Percentiles rank a stretch among this genome's conserved stretches.
phyloP scores from a whole-genome alignment of 2,888 invertebrate species.

The Dynastes tityus region DNA sequence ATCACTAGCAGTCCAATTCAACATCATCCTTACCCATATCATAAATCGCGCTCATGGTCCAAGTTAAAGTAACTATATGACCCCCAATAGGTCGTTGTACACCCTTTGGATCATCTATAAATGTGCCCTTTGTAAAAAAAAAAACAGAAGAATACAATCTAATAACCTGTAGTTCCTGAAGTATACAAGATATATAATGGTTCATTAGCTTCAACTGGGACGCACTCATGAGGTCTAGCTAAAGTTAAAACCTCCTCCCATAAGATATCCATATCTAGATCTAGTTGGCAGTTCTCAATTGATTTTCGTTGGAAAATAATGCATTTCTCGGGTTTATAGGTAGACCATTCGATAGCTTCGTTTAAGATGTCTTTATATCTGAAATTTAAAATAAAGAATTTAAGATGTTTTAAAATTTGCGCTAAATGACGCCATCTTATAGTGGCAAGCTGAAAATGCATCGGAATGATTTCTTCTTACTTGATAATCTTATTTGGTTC shows the following conservation, averaged over 20 bases:
- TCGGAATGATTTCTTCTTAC: conserved; percentile 67
- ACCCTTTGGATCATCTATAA: conserved; percentile 80
- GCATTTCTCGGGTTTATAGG: conserved; percentile 83
- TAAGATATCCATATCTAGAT: conserved; percentile 79
- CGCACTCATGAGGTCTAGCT: conserved; percentile 83
- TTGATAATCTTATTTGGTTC: conserved; percentile 89
- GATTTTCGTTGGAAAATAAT: conserved; percentile 87
- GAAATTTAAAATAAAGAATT: neutral
- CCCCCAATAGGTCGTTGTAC: conserved; percentile 91
- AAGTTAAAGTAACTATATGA: conserved; percentile 88
- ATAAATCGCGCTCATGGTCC: conserved; percentile 88
- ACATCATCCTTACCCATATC: conserved; percentile 84
- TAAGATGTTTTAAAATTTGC: neutral
- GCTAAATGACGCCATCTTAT: conserved; percentile 27
- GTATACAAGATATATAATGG: conserved; percentile 95
- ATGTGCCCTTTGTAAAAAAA: neutral
- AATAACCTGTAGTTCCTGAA: conserved; percentile 86
- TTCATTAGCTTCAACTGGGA: conserved; percentile 90
- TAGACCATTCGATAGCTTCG: conserved; percentile 83
- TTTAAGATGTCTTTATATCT: conserved; percentile 88
- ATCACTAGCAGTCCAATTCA: conserved; percentile 94
- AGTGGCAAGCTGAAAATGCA: neutral
- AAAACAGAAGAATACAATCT: neutral
- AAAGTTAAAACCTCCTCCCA: conserved; percentile 83
- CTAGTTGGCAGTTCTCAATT: conserved; percentile 76